phyloP scores from a whole-genome alignment of 2,113 vertebrate genomes.

The Lepidothrix coronata region DNA sequence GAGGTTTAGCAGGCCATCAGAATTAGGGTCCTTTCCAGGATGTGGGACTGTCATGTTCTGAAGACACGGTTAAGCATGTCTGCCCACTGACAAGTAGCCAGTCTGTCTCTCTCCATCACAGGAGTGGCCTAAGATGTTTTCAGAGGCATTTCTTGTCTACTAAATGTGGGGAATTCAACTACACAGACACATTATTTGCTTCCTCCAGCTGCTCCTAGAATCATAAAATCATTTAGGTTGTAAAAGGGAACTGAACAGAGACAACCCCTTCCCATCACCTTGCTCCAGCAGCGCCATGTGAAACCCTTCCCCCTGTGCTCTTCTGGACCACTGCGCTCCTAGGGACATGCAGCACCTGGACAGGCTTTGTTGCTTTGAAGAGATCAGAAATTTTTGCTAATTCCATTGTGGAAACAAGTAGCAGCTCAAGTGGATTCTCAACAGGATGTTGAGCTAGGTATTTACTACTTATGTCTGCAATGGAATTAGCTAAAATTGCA shows the following conservation, averaged over 20 bases:
- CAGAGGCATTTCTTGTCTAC: neutral
- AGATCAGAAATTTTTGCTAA: neutral
- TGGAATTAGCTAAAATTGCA: neutral
- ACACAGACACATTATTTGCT: neutral
- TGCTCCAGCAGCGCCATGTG: neutral
- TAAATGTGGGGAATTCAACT: neutral
- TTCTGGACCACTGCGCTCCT: neutral
- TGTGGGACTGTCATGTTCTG: neutral
- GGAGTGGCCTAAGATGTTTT: neutral
- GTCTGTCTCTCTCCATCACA: neutral
- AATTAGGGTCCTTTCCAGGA: neutral
- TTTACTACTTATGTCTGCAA: neutral
- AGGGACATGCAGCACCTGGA: rapidly evolving
- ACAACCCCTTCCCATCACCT: neutral
- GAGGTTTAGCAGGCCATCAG: too few species aligned
- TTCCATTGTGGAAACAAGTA: neutral
- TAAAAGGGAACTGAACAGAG: rapidly evolving
- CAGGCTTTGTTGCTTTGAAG: neutral
- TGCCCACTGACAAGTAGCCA: neutral
- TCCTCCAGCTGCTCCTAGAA: neutral
- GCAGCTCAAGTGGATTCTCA: neutral
- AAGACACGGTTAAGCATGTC: neutral
- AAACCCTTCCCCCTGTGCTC: neutral
- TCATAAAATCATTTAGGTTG: neutral
- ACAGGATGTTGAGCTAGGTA: neutral